Evolutionary conservation across 2,888 invertebrate species (phyloP), one percentile per base, ranked within the genome.

Genomic region (Drosophila atripex): DNA sequence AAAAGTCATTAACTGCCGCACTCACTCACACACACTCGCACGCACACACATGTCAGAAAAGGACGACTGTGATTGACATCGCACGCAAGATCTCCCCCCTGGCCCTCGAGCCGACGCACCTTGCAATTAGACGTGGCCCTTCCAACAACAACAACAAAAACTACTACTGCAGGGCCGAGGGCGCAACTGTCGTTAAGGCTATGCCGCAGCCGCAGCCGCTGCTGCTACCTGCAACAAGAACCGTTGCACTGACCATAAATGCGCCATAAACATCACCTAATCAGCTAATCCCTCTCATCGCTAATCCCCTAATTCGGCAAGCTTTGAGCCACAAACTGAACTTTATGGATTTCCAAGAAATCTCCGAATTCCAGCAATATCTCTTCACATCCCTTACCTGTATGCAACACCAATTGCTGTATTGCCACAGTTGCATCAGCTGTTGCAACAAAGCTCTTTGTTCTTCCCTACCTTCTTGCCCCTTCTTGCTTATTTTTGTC

Each of bases 1-100:
- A 83, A 86, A 86, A 84, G 87, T 83, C 83, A 83, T 86, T 86
- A 86, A 84, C 87, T 72, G 76, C 50, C 9, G 45, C 55, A 64
- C 14, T 41, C 30, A 50, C 39, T 45, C 39, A 49, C 41, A 47
- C 39, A 46, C 25, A 39, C 30, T 16, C 9, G 21, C 38, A 38
- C 21, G 49, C 1, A 49, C 32, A 21, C 30, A 55, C 21, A 41
- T 41, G 28, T 41, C 46, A 56, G 16, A 72, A 58, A 58, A n/a
- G 23, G 51, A 35, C 35, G 57, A 52, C 65, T 72, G 84, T 86
- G 82, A 83, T 83, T 83, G 82, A 86, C 78, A 78, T 70, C 70
- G 54, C 86, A 82, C 84, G 82, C 82, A 82, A 80, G 71, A 64
- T 53, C 64, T 64, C 59, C 53, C 58, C 58, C 38, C 46, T 46